Evolutionary conservation across 2,888 invertebrate species (phyloP), one percentile per base, ranked within the genome.

Genomic region (Drosophila imparisetae): DNA sequence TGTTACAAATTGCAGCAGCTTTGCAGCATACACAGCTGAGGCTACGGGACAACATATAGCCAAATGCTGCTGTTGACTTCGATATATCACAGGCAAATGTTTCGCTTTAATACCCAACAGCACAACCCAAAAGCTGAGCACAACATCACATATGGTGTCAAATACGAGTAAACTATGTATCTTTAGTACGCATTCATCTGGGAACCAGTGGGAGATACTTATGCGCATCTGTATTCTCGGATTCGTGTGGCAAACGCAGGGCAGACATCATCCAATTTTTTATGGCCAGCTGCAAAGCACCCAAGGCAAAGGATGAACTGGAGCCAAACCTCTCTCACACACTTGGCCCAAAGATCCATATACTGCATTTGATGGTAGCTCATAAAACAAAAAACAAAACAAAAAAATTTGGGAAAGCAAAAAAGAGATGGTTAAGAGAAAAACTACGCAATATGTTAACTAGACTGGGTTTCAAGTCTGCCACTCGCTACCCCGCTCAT

Each of bases 291-390:
- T 42, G 40, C 69, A 68, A 50, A 49, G 55, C 49, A 34, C 32
- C 52, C 42, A 8, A 34, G 29, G 38, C 40, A 36, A 50, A 2
- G 32, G 36, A 40, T 49, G 61, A 59, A 45, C 55, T 52, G 59
- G 30, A 42, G 49, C 60, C 57, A 48, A 55, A 59, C 52, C 57
- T 42, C 57, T 42, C 45, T 36, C 61, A 48, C 69, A 59, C 66
- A 64, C 54, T 64, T 64, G 27, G 34, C 24, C 54, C 29, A 34
- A 52, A 71, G 54, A 50, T 21, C 54, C 66, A 55, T 70, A 8
- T 38, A 67, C 85, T 89, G 86, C 86, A 79, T 75, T 85, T 89
- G 86, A 86, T 86, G 90, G 83, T 66, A 50, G 68, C 61, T 63
- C 80, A 72, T 79, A 76, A 80, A 80, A 76, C 78, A 71, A 57